Percentiles rank a stretch among this genome's conserved stretches.
phyloP scores from a whole-genome alignment of 1,140 invertebrate species.

The Hesperophylax magnus region DNA sequence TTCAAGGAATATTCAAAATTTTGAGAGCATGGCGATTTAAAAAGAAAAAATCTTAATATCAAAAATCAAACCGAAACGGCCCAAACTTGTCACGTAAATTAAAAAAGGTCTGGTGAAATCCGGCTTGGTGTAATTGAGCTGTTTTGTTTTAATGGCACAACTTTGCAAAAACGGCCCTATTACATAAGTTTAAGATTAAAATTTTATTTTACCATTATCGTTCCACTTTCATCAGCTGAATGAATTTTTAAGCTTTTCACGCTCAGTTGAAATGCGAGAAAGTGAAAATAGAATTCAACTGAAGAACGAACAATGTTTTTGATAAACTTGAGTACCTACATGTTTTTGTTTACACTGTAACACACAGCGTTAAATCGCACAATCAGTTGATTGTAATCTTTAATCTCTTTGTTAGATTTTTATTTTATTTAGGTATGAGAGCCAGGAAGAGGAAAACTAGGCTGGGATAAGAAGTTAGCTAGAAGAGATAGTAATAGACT shows the following conservation, averaged over 20 bases:
- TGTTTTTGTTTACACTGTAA: too few species aligned
- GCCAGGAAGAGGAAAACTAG: too few species aligned
- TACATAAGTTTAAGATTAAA: conserved; percentile 38
- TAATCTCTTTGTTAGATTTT: too few species aligned
- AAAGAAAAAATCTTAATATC: not conserved
- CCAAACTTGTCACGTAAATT: conserved; percentile 23
- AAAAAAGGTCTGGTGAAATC: not conserved
- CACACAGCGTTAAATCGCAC: too few species aligned
- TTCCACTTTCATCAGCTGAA: not conserved
- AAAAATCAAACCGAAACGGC: conserved; percentile 17
- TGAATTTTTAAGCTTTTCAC: not conserved
- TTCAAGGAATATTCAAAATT: too few species aligned
- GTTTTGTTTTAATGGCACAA: conserved; percentile 36
- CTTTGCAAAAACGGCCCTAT: conserved; percentile 30
- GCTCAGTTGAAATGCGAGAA: not conserved
- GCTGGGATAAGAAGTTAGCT: too few species aligned
- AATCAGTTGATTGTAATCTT: too few species aligned
- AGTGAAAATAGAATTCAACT: not conserved
- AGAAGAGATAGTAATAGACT: too few species aligned
- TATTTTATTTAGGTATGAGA: too few species aligned
- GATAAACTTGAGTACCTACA: too few species aligned
- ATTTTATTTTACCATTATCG: conserved; percentile 28
- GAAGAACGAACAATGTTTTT: too few species aligned
- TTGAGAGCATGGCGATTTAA: not conserved
- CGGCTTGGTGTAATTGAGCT: not conserved